Conservation (phyloP, 2,797 vertebrate genomes). For the Delichon dasypus region DNA sequence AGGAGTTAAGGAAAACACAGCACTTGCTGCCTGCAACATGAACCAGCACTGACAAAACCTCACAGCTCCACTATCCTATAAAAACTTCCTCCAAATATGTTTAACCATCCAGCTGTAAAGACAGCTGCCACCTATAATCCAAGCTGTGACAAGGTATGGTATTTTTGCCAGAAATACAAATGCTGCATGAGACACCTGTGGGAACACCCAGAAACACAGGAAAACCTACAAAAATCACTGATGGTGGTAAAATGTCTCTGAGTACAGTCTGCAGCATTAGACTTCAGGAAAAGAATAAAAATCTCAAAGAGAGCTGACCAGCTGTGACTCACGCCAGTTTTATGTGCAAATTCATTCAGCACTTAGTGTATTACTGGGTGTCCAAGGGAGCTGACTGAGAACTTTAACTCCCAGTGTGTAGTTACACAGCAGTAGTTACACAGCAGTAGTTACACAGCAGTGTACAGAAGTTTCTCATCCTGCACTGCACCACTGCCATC, state of each 20-base stretch:
- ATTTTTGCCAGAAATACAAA: not conserved
- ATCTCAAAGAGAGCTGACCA: not conserved
- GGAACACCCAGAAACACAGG: not conserved
- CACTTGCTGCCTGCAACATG: not conserved
- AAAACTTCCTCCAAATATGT: not conserved
- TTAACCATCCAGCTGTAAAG: not conserved
- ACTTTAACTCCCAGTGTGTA: not conserved
- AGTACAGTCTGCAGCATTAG: not conserved
- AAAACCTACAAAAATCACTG: not conserved
- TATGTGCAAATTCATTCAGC: not conserved
- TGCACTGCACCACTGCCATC: too few species aligned
- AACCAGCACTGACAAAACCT: not conserved
- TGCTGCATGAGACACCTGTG: not conserved
- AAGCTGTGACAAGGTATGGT: not conserved
- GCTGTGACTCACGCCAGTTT: not conserved
- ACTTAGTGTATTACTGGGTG: not conserved
- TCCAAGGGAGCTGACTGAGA: not conserved
- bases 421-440: not conserved
- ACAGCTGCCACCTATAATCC: not conserved
- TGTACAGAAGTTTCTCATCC: not conserved
- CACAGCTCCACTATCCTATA: not conserved
- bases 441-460: not conserved
- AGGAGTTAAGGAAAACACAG: conserved; percentile 70
- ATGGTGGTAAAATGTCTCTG: not conserved
- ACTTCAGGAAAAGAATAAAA: not conserved